A percentile compares a stretch with the other conserved stretches of the same genome.
Evolutionary conservation across 2,888 invertebrate species (phyloP).

Genomic region (Endotricha flammealis): DNA sequence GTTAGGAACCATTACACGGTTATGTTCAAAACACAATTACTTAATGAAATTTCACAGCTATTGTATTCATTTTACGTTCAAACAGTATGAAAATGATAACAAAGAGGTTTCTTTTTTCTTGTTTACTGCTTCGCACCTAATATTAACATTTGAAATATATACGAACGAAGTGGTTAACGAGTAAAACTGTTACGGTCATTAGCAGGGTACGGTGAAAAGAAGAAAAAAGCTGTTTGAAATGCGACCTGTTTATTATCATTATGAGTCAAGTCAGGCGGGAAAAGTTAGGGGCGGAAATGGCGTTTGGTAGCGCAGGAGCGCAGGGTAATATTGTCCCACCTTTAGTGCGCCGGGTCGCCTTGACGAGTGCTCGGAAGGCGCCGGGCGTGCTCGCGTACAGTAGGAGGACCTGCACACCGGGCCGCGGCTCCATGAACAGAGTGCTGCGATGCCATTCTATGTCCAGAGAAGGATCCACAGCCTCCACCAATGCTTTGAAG

Average conservation of each 20-base stretch:
- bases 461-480: constrained; percentile 30
- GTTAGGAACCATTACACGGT: too few species aligned
- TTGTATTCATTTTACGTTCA: background rate
- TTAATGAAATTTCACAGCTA: too few species aligned
- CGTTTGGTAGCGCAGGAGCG: constrained; percentile 36
- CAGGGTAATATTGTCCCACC: constrained; percentile 40
- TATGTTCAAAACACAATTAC: too few species aligned
- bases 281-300: constrained; percentile 70
- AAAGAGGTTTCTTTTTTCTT: constrained; percentile 3
- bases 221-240: constrained; percentile 53
- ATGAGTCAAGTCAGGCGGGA: constrained; percentile 55
- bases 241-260: constrained; percentile 68
- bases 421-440: constrained; percentile 54
- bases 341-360: constrained; percentile 47
- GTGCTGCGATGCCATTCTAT: constrained; percentile 51
- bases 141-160: constrained; percentile 18
- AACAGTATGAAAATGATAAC: too few species aligned
- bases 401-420: constrained; percentile 46
- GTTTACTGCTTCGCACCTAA: constrained; percentile 11
- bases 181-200: constrained; percentile 52
- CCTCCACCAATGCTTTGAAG: constrained; percentile 39
- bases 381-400: constrained; percentile 44
- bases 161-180: constrained; percentile 28
- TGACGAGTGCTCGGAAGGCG: constrained; percentile 50
- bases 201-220: constrained; percentile 46